Base-by-base conservation (phyloP, 2,113 vertebrate genomes). In the Stigmatopora nigra region DNA sequence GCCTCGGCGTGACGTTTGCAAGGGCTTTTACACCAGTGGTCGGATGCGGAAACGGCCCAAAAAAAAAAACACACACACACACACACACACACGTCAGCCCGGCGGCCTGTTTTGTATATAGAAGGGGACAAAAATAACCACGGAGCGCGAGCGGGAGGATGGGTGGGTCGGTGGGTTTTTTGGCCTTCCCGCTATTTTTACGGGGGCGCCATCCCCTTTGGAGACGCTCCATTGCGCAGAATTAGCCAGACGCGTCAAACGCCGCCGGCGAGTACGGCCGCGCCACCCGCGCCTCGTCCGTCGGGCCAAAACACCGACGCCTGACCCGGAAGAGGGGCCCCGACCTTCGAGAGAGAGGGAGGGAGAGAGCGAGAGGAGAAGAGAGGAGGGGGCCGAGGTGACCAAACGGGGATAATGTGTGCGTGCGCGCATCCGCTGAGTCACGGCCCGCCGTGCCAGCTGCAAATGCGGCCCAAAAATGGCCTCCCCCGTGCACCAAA, bases 41-140 rank as follows among this genome's bases (percentile, higher is more conserved):
- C 25, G 25, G 25, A 31, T 31, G 25, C 3, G 25, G 25, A 31
- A 31, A 2, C 25, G 25, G 25, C 25, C 25, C 25, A 3, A 31
- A 31, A 3, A 31, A 31, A 31, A 31, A 31, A 31, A 31, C 1
- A 31, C n/a, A n/a, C n/a, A n/a, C n/a, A n/a, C n/a, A n/a, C n/a
- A n/a, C n/a, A n/a, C n/a, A n/a, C n/a, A n/a, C n/a, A 31, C 25
- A 31, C n/a, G 76, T 85, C 75, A 71, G 68, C 65, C 78, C 20
- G 3, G 75, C 52, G 80, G 69, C 73, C 75, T 67, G 75, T 76
- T 89, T 81, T 85, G 76, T 82, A 84, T 83, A 69, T 57, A 82
- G 83, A 68, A 68, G 64, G 0, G 0, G 63, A 82, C 86, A 87
- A 84, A 89, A 89, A 88, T 88, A 89, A 74, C 79, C 51, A 14